Base-by-base conservation (phyloP, 2,888 invertebrate species). In the Hyposoter dolosus region DNA sequence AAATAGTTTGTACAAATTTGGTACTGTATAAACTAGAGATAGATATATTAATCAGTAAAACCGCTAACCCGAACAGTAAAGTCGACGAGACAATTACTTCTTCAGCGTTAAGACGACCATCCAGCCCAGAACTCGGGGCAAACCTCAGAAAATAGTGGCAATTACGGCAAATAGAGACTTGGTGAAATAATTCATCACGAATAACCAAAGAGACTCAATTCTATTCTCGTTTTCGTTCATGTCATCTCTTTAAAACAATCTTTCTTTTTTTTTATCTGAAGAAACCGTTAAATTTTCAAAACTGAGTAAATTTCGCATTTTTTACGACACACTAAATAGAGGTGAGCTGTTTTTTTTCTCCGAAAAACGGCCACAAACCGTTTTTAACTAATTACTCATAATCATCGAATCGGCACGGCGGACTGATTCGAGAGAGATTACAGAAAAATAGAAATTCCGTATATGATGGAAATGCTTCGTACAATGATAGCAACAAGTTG, bases 21-120 rank as follows among this genome's bases (percentile, higher is more conserved):
- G 19, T 4, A 23, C n/a, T 40, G 77, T 23, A 45, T 60, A 40
- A 45, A 28, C 23, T 28, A 60, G 28, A 43, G 4, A 40, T 43
- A 43, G 17, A 68, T 28, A 43, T 56, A 66, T 23, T 65, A 60
- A 60, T 71, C 28, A 45, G 60, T 69, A 47, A 47, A 50, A 79
- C 68, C 69, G 50, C 69, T 45, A 71, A 60, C 28, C 50, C 32
- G 60, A 79, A 45, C 79, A 28, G 28, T 15, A 32, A 69, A 69
- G 78, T 74, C 68, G 43, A 40, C 43, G 68, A 68, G 50, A 82
- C 43, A 79, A 85, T 85, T 82, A 78, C 50, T 82, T 75, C 53
- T 60, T 82, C 68, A 69, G 68, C 60, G 63, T 45, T 68, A 63
- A 45, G 72, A 78, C 50, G 43, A 72, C 56, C 71, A 81, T 69